Evolutionary conservation across 2,888 invertebrate genomes (phyloP).

Genomic region (Colletes collaris): DNA sequence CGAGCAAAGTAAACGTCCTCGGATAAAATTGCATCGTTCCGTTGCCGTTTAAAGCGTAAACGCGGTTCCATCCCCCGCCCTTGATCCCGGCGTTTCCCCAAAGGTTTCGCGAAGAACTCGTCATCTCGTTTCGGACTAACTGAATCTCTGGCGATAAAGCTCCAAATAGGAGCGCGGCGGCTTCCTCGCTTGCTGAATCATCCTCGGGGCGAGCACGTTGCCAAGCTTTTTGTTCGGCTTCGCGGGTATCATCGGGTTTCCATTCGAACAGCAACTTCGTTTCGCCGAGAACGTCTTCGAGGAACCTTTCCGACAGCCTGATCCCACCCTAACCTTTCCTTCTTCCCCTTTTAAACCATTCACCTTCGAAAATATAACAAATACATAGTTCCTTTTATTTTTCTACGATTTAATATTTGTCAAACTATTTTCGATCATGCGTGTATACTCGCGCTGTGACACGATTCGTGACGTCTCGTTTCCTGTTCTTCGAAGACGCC

Average conservation of each 20-base stretch:
- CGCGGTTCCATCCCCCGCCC: constrained; percentile 3
- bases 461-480: constrained; percentile 26
- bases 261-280: constrained; percentile 38
- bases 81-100: not conserved
- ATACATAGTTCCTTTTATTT: not conserved
- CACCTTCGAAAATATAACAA: constrained; percentile 6
- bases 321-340: not conserved
- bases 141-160: constrained; percentile 68
- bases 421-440: no score
- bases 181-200: constrained; percentile 45
- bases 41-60: constrained; percentile 33
- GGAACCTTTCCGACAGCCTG: constrained; percentile 23
- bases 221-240: constrained; percentile 71
- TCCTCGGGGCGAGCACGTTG: constrained; percentile 54
- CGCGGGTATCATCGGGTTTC: constrained; percentile 40
- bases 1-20: constrained; percentile 60
- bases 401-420: no score
- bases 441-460: not conserved
- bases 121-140: constrained; percentile 62
- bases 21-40: constrained; percentile 57
- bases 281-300: constrained; percentile 36
- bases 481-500: constrained; percentile 30
- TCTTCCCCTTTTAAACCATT: constrained; percentile 13
- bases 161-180: constrained; percentile 72
- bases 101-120: constrained; percentile 12